These are phyloP conservation scores for Sminthurinus aureus DNA, from an alignment of 2,888 invertebrate genomes.

Conservation along the genomic window DNA sequence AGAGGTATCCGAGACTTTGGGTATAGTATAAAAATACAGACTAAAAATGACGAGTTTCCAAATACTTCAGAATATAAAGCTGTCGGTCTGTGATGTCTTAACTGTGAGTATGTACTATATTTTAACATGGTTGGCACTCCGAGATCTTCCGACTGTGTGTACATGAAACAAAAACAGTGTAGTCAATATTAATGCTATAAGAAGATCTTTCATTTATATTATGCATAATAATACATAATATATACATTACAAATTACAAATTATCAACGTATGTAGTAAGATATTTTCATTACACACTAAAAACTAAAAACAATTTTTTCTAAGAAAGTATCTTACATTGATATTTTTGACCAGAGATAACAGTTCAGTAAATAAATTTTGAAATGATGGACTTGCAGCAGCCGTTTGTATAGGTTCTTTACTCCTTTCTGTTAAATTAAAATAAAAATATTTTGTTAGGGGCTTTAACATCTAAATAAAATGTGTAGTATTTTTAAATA, in stretches of 20 bases:
- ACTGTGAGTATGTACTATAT: neutral
- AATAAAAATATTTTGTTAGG: neutral
- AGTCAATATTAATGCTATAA: neutral
- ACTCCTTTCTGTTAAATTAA: neutral
- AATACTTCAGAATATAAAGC: slow-evolving; percentile 50
- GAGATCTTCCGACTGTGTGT: slow-evolving; percentile 25
- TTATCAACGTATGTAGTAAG: too few species aligned
- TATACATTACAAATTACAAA: too few species aligned
- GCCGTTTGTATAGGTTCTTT: neutral
- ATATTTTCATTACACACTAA: too few species aligned
- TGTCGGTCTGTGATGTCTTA: slow-evolving; percentile 28
- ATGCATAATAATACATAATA: too few species aligned
- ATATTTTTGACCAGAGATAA: slow-evolving; percentile 2
- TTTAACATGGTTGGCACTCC: slow-evolving; percentile 19
- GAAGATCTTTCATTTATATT: too few species aligned
- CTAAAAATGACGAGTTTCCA: slow-evolving; percentile 48
- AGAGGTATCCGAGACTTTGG: slow-evolving; percentile 53
- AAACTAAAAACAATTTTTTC: too few species aligned
- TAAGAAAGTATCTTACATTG: slow-evolving; percentile 10
- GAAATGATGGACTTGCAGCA: slow-evolving; percentile 1
- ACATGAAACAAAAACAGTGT: neutral
- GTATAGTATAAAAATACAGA: slow-evolving; percentile 54
- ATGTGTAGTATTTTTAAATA: too few species aligned
- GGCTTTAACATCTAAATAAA: neutral
- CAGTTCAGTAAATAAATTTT: slow-evolving; percentile 24